Evolutionary conservation across 1,140 invertebrate genomes (phyloP), one percentile per base, ranked within the genome.

Genomic region (Halictus rubicundus): DNA sequence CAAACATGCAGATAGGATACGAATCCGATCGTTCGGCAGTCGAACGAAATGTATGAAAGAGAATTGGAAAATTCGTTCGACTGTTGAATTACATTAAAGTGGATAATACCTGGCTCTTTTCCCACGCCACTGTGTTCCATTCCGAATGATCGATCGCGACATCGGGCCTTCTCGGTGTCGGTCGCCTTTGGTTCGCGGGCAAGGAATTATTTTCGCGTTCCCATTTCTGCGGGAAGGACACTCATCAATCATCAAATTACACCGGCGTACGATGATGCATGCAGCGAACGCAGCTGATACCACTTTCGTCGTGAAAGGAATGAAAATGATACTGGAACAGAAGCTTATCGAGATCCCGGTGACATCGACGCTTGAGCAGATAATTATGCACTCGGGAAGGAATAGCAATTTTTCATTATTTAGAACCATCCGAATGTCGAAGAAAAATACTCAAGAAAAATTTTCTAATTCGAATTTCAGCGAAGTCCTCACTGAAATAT

Each of bases 191-290:
- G 71, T 94, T 92, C 61, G 91, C 89, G 5, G 96, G 95, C 74
- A 97, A 89, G 78, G 92, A 92, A 23, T 93, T 92, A 89, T 97
- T 96, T 88, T 96, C 95, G n/a, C 94, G 88, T 68, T 95, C 92
- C 96, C 96, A 97, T 91, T 95, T 96, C 94, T 96, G 81, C 49
- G 90, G 92, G 21, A 54, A 49, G 54, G 19, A 81, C 1, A 49
- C 46, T 74, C 10, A 19, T 66, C 7, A 52, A 77, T 66, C 23
- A 9, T 19, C 7, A 46, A 37, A 32, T 52, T 66, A 10, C 27
- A 54, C 2, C 23, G 42, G 39, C 10, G 25, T 27, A 42, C 6
- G 61, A 21, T 54, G 61, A 21, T 54, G 21, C 19, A 54, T 19
- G 0, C 16, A 16, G 39, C 42, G 21, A 25, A 25, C 14, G 59